These are phyloP conservation scores for Tamandua tetradactyla DNA, from an alignment of 2,797 vertebrate species.

Conservation along the genomic window DNA sequence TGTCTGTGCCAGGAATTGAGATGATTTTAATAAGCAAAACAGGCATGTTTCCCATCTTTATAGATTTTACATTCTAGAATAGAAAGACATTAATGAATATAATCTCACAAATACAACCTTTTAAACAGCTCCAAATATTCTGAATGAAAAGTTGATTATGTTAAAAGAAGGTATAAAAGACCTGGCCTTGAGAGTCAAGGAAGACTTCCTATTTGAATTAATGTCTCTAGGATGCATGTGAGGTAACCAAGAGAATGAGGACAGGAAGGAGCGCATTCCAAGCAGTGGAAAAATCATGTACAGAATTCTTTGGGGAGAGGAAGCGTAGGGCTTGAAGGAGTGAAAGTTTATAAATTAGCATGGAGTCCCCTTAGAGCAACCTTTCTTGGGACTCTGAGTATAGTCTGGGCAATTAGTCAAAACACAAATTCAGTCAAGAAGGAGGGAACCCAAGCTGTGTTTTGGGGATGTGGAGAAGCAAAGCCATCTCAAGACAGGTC, in stretches of 20 bases:
- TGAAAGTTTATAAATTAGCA: not conserved
- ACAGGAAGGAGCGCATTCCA: fast-evolving
- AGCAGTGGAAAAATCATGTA: not conserved
- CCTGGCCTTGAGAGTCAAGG: not conserved
- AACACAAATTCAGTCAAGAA: not conserved
- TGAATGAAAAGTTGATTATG: not conserved
- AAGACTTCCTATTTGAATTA: not conserved
- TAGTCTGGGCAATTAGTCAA: not conserved
- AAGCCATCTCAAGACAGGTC: not conserved
- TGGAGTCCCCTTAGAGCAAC: not conserved
- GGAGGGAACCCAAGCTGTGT: not conserved
- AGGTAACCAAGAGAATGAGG: not conserved
- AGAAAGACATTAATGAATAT: not conserved
- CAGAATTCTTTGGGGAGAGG: not conserved
- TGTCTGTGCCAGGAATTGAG: not conserved
- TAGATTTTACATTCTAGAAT: not conserved
- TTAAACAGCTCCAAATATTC: not conserved
- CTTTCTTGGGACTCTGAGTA: not conserved
- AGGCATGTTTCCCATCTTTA: not conserved
- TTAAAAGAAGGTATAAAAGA: not conserved
- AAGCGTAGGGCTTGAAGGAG: not conserved
- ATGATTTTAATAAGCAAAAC: not conserved
- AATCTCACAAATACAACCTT: not conserved
- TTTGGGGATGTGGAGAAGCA: not conserved
- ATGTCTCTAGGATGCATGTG: not conserved